These are phyloP conservation scores for Strigamia transsilvanica DNA, from an alignment of 2,888 invertebrate species.

Conservation along the genomic window DNA sequence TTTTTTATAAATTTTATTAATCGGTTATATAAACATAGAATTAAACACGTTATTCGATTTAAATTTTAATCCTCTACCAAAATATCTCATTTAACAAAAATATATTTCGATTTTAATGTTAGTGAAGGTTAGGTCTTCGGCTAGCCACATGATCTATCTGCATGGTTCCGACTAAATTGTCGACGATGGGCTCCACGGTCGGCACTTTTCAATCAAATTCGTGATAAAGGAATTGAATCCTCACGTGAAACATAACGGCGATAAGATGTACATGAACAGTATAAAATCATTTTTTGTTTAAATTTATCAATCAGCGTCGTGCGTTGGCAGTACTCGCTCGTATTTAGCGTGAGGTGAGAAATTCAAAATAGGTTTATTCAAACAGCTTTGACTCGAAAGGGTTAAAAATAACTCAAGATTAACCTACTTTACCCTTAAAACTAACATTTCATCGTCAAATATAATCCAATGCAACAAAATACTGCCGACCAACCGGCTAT, in stretches of 20 bases:
- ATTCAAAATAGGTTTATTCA: conserved; percentile 22
- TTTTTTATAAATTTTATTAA: neutral
- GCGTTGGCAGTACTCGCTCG: neutral
- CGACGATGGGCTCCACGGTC: conserved; percentile 13
- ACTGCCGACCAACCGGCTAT: no score
- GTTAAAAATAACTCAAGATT: conserved; percentile 23
- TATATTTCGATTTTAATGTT: no score
- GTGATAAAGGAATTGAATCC: conserved; percentile 31
- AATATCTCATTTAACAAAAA: no score
- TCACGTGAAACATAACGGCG: neutral
- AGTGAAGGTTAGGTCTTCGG: neutral
- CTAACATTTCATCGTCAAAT: neutral
- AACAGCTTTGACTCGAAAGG: conserved; percentile 21
- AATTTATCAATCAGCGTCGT: neutral
- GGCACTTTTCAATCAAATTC: neutral
- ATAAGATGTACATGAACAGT: neutral
- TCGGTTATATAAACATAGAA: no score
- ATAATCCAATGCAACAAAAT: neutral
- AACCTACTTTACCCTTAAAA: conserved; percentile 23
- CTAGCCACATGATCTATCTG: neutral
- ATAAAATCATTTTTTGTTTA: neutral
- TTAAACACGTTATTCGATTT: neutral
- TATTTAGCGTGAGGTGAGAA: neutral
- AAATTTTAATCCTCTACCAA: no score
- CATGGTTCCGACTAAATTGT: neutral